These are phyloP conservation scores for Corythucha ciliata DNA, from an alignment of 2,888 invertebrate species.

Conservation along the genomic window DNA sequence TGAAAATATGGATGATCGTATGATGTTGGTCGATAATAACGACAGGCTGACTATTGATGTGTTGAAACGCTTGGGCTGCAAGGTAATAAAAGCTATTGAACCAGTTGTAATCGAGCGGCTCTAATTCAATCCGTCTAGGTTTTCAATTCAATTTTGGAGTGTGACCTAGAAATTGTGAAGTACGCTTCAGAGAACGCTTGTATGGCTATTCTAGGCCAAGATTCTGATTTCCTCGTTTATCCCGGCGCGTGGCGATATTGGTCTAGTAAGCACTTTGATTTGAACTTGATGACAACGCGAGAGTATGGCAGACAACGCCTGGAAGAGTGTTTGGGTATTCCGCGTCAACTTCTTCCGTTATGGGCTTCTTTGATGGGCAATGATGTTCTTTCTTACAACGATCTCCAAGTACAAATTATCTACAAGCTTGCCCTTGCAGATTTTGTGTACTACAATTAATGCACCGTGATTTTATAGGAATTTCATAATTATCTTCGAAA, in stretches of 20 bases:
- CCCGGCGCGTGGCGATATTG: slow-evolving; percentile 37
- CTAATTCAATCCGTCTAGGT: slow-evolving; percentile 22
- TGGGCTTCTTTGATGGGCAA: slow-evolving; percentile 38
- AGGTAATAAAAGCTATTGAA: too few species aligned
- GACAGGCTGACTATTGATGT: too few species aligned
- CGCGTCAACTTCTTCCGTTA: slow-evolving; percentile 36
- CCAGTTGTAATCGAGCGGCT: background rate
- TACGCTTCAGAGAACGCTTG: slow-evolving; percentile 36
- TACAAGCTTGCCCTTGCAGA: too few species aligned
- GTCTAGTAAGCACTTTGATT: slow-evolving; percentile 36
- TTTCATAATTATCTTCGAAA: too few species aligned
- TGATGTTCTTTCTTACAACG: slow-evolving; percentile 29
- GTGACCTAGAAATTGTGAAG: slow-evolving; percentile 38
- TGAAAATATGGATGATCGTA: background rate
- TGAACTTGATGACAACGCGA: slow-evolving; percentile 35
- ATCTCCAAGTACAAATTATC: slow-evolving; percentile 25
- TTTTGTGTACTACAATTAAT: too few species aligned
- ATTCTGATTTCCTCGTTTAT: slow-evolving; percentile 39
- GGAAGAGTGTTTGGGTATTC: slow-evolving; percentile 33
- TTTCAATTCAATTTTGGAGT: slow-evolving; percentile 36
- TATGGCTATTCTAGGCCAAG: slow-evolving; percentile 38
- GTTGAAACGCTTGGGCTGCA: too few species aligned
- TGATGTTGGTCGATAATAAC: too few species aligned
- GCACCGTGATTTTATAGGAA: too few species aligned
- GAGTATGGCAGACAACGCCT: slow-evolving; percentile 36